These are phyloP conservation scores for Lasioglossum figueresi DNA, from an alignment of 2,888 invertebrate genomes.

Conservation along the genomic window DNA sequence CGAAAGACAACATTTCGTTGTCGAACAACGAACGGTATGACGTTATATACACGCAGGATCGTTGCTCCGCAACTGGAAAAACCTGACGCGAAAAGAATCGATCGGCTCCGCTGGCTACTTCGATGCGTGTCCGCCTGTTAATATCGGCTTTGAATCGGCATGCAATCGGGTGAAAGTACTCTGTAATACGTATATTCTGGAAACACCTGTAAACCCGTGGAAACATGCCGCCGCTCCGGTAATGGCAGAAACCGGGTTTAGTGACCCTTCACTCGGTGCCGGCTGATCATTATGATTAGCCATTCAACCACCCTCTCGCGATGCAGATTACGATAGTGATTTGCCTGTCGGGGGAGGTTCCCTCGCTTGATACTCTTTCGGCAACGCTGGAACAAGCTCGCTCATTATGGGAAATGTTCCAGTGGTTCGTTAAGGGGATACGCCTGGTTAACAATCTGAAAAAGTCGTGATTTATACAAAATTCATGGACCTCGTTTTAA, in stretches of 20 bases:
- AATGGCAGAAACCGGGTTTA: conserved; percentile 13
- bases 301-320: neutral
- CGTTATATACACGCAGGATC: neutral
- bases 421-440: neutral
- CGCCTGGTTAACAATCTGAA: neutral
- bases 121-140: conserved; percentile 45
- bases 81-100: conserved; percentile 34
- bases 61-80: conserved; percentile 42
- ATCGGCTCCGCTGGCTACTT: neutral
- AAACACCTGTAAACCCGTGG: conserved; percentile 41
- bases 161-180: conserved; percentile 68
- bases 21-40: conserved; percentile 4
- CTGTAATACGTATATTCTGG: conserved; percentile 51
- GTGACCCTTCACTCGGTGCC: conserved; percentile 30
- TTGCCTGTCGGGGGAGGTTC: neutral
- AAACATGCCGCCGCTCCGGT: neutral
- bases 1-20: conserved; percentile 5
- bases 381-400: neutral
- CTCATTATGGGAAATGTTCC: neutral
- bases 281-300: conserved; percentile 8
- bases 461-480: neutral
- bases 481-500: neutral
- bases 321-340: conserved; percentile 1
- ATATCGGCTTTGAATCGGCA: conserved; percentile 30
- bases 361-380: neutral